phyloP scores from a whole-genome alignment of 1,140 invertebrate genomes.

The Panagrolaimus sp. region DNA sequence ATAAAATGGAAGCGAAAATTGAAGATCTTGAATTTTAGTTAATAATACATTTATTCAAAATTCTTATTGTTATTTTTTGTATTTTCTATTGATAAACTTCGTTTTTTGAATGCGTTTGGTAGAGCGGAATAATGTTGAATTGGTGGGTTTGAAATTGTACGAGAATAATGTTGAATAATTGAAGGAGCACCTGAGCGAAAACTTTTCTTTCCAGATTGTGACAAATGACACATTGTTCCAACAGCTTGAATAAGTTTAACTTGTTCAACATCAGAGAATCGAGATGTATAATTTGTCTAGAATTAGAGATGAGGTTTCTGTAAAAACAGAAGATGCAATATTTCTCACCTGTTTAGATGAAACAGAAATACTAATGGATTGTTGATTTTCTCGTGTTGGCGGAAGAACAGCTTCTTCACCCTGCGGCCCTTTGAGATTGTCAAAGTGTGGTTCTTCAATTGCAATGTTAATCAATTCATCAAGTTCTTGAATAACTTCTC shows the following conservation, averaged over 20 bases:
- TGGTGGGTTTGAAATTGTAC: no score
- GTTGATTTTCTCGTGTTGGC: not conserved
- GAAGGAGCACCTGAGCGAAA: not conserved
- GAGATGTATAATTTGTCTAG: not conserved
- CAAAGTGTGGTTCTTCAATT: not conserved
- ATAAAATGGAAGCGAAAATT: no score
- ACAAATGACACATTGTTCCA: not conserved
- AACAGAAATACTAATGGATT: not conserved
- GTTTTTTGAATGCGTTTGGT: no score
- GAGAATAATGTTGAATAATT: no score
- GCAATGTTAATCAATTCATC: constrained; percentile 8
- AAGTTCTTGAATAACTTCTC: constrained; percentile 1
- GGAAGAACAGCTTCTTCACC: not conserved
- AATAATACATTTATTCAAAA: no score
- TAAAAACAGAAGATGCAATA: not conserved
- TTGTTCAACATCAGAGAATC: not conserved
- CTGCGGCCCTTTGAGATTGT: not conserved
- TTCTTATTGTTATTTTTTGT: no score
- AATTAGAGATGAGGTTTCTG: not conserved
- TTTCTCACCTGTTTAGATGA: not conserved
- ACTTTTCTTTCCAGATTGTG: not conserved
- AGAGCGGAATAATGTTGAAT: no score
- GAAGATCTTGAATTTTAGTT: no score
- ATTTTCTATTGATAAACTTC: no score
- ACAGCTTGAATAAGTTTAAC: constrained; percentile 2